Evolutionary conservation across 2,113 vertebrate genomes (phyloP), one percentile per base, ranked within the genome.

Genomic region (Ranitomeya imitator): DNA sequence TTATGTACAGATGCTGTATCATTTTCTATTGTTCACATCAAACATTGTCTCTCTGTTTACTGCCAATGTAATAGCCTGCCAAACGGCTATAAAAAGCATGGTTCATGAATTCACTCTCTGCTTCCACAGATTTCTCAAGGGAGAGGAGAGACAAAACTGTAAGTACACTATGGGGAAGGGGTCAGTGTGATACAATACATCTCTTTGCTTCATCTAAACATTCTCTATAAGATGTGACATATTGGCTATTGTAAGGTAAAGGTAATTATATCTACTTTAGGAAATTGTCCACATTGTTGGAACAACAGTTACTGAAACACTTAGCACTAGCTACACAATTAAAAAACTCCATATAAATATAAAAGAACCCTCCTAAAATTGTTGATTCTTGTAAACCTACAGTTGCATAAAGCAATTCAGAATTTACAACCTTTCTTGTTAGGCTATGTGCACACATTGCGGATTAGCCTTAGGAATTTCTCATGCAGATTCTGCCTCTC

Each of bases 61-160:
- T 76, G 71, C 55, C 79, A 88, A 54, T 26, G 57, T 77, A 83
- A 88, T 83, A 83, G 86, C 79, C 79, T 83, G 86, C 86, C 79
- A 83, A 83, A 83, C 63, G 69, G 63, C 86, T 88, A 83, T 76
- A 77, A 88, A 88, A 83, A 83, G 51, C 69, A 77, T 31, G 73
- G 57, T 76, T 76, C 79, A 88, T 76, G 79, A 77, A 88, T 88
- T 65, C 61, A 61, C 79, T 77, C 63, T 88, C 21, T 88, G 31
- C 59, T 88, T 88, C 31, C 37, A 65, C 69, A 63, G 37, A 88
- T 88, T 88, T 88, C 69, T 83, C 86, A 83, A 63, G 67, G 67
- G 79, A 83, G 51, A 74, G 16, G 16, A 83, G n/a, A 88, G 45
- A 82, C 52, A 83, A 63, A 86, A 59, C 85, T 65, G 57, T 63